Evolutionary conservation across 2,888 invertebrate species (phyloP), one percentile per base, ranked within the genome.

Genomic region (Scaptomyza tumidula): DNA sequence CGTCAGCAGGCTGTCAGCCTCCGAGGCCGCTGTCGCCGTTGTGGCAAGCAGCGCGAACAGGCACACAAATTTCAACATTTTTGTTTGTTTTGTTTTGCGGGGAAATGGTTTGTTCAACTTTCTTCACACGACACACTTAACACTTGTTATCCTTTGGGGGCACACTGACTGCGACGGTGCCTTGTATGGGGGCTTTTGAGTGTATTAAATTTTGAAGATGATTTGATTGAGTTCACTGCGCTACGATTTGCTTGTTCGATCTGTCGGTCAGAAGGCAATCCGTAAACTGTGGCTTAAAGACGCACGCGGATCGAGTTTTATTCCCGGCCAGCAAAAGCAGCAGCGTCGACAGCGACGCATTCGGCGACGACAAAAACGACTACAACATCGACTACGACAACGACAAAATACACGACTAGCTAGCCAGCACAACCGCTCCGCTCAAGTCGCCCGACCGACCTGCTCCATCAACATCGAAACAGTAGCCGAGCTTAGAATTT

Each of bases 1-100:
- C 78, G 94, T 94, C 89, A 95, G 91, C 49, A 93, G 89, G 75
- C 85, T 90, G 45, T 93, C 94, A 71, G 94, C 93, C 61, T 94
- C 93, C 48, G 92, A 91, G 64, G 85, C 78, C 33, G 86, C 77
- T 79, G 92, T 92, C 29, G 93, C 92, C 53, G 93, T 91, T 46
- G 93, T 92, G 61, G 93, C 92, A 88, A 94, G 92, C 89, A 94
- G 79, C 75, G 93, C 91, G 64, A 92, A 86, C 53, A 91, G 78
- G 78, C 90, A 91, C 89, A 92, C 89, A 78, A 92, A 90, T 92
- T 93, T 94, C 92, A 94, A 94, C 92, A 92, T 92, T 71, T 58
- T 78, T 75, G 14, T 46, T 27, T 19, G 39, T 43, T 31, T 14
- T n/a, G 16, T 7, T 64, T 41, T 33, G 45, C 35, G 33, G 46